Percentiles rank a stretch among this genome's conserved stretches.
Evolutionary conservation across 2,113 vertebrate genomes (phyloP).

Genomic region (Malurus cyaneus): DNA sequence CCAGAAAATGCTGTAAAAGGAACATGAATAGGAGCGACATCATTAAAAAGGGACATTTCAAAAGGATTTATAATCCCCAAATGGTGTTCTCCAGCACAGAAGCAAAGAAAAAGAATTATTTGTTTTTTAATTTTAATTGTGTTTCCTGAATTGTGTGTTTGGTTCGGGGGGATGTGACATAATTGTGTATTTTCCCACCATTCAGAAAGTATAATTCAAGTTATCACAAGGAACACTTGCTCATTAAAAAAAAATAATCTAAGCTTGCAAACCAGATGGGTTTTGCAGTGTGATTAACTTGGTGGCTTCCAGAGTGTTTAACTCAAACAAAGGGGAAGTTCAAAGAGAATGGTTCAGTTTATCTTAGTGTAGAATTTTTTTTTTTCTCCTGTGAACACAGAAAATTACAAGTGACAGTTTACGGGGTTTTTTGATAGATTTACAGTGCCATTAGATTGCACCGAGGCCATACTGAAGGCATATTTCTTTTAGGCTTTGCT

Average conservation of each 20-base stretch:
- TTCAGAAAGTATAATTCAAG: conserved; percentile 26
- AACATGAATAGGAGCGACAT: background rate
- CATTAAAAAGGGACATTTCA: background rate
- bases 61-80: background rate
- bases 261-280: background rate
- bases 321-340: conserved; percentile 19
- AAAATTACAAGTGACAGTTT: background rate
- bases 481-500: background rate
- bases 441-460: background rate
- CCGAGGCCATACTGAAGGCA: background rate
- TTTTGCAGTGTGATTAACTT: background rate
- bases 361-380: background rate
- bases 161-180: background rate
- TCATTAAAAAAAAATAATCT: background rate
- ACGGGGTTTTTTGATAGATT: background rate
- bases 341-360: background rate
- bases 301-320: background rate
- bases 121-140: background rate
- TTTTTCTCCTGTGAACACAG: background rate
- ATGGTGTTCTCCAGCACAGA: background rate
- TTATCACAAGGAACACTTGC: conserved; percentile 10
- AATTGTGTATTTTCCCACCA: conserved; percentile 23
- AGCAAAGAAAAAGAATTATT: background rate
- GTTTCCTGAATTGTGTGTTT: background rate
- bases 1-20: background rate